Conservation (phyloP, 2,888 invertebrate genomes). For the Mayetiola destructor region DNA sequence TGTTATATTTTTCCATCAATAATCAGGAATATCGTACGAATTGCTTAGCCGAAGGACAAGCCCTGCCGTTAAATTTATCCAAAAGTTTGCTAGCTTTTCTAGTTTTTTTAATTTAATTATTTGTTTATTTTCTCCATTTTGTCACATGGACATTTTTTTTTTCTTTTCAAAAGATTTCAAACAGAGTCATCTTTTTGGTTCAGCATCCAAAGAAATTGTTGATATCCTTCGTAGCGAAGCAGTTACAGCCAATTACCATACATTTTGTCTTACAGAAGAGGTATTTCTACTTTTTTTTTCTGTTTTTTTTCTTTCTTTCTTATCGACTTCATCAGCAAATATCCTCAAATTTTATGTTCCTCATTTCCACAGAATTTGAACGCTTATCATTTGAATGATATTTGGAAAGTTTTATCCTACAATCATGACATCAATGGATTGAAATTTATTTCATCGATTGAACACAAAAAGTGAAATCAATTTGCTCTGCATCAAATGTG, state of each 20-base stretch:
- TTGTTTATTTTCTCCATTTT: too few relatives aligned
- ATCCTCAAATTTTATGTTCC: too few relatives aligned
- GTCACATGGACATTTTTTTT: not conserved
- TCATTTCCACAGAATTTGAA: slow-evolving; percentile 44
- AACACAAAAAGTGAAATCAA: slow-evolving; percentile 50
- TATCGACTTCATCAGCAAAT: too few relatives aligned
- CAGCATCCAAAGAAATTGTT: slow-evolving; percentile 44
- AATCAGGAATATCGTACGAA: slow-evolving; percentile 42
- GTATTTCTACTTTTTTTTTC: too few relatives aligned
- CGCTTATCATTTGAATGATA: slow-evolving; percentile 39
- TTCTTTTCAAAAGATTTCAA: not conserved
- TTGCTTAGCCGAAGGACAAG: slow-evolving; percentile 46
- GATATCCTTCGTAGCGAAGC: slow-evolving; percentile 42
- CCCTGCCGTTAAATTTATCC: slow-evolving; percentile 51
- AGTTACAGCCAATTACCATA: slow-evolving; percentile 63
- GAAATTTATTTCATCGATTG: slow-evolving; percentile 62
- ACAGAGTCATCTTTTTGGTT: slow-evolving; percentile 39
- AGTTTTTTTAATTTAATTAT: too few relatives aligned
- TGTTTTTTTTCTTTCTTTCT: too few relatives aligned
- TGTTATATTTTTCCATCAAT: slow-evolving; percentile 47
- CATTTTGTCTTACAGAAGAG: slow-evolving; percentile 49
- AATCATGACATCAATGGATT: slow-evolving; percentile 49
- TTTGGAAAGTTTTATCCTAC: slow-evolving; percentile 56
- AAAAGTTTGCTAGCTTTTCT: slow-evolving; percentile 41
- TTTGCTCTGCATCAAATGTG: too few relatives aligned